Percentiles rank a stretch among this genome's conserved stretches.
phyloP scores from a whole-genome alignment of 2,797 vertebrate genomes.

The Catostomus latipinnis region DNA sequence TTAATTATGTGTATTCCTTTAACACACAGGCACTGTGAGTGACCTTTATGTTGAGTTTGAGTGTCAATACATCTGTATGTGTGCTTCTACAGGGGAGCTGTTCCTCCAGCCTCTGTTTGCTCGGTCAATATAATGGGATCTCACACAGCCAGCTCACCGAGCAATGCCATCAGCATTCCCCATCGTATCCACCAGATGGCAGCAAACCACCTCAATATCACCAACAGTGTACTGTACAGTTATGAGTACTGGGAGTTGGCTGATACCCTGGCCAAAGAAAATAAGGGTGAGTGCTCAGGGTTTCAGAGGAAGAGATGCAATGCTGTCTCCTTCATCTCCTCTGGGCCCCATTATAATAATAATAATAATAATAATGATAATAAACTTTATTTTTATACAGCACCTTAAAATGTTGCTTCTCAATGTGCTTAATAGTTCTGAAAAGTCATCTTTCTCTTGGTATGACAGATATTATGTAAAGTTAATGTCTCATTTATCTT shows the following conservation, averaged over 20 bases:
- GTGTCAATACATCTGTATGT: slow-evolving; percentile 40
- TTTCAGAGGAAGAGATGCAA: background rate
- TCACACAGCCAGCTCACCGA: slow-evolving; percentile 79
- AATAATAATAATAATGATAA: too few species aligned
- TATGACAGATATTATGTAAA: background rate
- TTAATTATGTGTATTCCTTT: background rate
- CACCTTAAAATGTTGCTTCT: too few species aligned
- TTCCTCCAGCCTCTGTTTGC: slow-evolving; percentile 82
- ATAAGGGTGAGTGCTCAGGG: slow-evolving; percentile 83
- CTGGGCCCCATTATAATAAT: slow-evolving; percentile 15
- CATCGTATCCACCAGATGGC: slow-evolving; percentile 99
- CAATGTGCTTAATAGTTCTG: too few species aligned
- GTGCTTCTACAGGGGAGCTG: slow-evolving; percentile 77
- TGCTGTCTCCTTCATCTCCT: background rate
- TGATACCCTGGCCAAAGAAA: slow-evolving; percentile 95
- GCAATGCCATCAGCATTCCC: slow-evolving; percentile 92
- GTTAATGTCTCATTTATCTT: background rate
- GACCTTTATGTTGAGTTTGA: background rate
- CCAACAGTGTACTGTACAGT: slow-evolving; percentile 97
- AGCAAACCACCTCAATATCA: slow-evolving; percentile 97
- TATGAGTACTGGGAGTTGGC: slow-evolving; percentile 99
- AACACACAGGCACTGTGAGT: background rate
- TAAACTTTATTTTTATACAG: too few species aligned
- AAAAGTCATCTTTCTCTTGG: too few species aligned
- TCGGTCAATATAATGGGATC: slow-evolving; percentile 85